phyloP scores from a whole-genome alignment of 2,113 vertebrate genomes.

The Salvator merianae region DNA sequence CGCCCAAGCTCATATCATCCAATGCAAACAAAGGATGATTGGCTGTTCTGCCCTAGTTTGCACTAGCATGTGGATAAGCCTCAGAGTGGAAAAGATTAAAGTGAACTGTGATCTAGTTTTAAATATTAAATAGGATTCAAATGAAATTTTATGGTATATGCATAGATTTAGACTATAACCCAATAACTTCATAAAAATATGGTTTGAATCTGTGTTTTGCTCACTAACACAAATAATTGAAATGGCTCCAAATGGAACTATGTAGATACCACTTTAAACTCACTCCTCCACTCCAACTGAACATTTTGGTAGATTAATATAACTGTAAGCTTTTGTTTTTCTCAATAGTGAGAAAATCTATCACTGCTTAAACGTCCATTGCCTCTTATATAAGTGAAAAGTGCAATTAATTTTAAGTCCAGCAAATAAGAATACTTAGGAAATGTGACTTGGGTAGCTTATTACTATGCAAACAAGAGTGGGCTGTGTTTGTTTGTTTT shows the following conservation, averaged over 20 bases:
- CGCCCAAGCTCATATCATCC: too few species aligned
- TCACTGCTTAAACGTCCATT: constrained; percentile 42
- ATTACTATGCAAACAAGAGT: constrained; percentile 21
- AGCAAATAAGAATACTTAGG: constrained; percentile 34
- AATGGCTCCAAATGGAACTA: constrained; percentile 49
- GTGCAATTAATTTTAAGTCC: constrained; percentile 38
- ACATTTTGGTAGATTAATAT: too few species aligned
- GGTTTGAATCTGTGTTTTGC: neutral
- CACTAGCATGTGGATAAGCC: too few species aligned
- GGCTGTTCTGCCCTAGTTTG: too few species aligned
- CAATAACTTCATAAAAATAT: too few species aligned
- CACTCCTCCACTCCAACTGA: neutral
- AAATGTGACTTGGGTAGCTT: constrained; percentile 30
- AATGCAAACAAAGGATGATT: too few species aligned
- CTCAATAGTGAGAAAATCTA: neutral
- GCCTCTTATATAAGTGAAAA: constrained; percentile 46
- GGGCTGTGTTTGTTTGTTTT: neutral
- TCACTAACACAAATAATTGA: too few species aligned
- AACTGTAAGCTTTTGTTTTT: neutral
- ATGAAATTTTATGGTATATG: constrained; percentile 52
- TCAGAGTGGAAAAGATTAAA: too few species aligned
- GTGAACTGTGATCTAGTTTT: too few species aligned
- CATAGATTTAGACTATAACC: too few species aligned
- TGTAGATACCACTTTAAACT: constrained; percentile 25
- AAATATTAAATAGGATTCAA: neutral